Conservation (phyloP, 2,888 invertebrate genomes). For the Synanthedon myopaeformis region DNA sequence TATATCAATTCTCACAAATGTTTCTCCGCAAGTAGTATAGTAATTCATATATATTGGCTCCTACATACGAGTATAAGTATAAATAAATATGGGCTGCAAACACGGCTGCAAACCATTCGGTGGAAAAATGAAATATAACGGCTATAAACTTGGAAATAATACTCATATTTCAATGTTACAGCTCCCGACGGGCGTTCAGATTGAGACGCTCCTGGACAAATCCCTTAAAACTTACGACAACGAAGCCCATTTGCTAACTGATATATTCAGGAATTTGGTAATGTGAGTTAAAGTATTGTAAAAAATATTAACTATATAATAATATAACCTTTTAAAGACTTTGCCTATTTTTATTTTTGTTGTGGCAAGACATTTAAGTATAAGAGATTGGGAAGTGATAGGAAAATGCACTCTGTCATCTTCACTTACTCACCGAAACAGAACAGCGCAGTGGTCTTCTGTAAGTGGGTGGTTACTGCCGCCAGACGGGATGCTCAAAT, state of each 20-base stretch:
- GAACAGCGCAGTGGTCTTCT: too few species aligned
- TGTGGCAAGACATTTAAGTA: too few species aligned
- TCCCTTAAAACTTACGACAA: conserved; percentile 16
- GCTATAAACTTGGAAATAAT: conserved; percentile 35
- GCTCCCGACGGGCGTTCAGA: conserved; percentile 20
- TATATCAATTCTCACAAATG: too few species aligned
- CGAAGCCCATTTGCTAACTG: background rate
- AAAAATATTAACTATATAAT: too few species aligned
- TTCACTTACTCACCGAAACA: too few species aligned
- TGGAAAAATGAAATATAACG: conserved; percentile 32
- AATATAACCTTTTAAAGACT: background rate
- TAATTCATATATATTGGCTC: conserved; percentile 10
- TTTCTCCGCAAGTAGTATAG: conserved; percentile 2
- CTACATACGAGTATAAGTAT: conserved; percentile 8
- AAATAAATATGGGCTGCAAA: conserved; percentile 16
- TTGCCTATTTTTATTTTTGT: too few species aligned
- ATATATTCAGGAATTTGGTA: background rate
- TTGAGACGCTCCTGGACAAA: conserved; percentile 25
- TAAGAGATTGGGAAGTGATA: too few species aligned
- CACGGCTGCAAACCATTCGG: conserved; percentile 12
- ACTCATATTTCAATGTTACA: conserved; percentile 33
- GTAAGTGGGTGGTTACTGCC: too few species aligned
- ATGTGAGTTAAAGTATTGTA: background rate
- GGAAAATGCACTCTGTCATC: too few species aligned
- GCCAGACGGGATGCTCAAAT: too few species aligned